Evolutionary conservation across 2,888 invertebrate genomes (phyloP), one percentile per base, ranked within the genome.

Genomic region (Alloplasta piceator): DNA sequence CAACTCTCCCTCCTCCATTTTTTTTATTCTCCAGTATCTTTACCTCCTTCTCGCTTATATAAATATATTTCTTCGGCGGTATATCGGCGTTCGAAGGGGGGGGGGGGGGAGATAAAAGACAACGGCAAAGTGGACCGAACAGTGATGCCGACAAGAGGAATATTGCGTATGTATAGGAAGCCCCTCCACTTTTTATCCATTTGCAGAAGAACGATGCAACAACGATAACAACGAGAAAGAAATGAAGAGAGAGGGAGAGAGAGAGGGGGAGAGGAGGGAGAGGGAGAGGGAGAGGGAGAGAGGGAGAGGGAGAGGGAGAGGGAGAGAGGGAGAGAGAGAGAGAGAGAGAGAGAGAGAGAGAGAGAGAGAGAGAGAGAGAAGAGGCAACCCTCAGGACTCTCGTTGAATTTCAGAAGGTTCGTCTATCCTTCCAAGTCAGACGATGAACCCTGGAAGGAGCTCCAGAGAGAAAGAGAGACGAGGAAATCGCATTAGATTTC

Each of bases 91-190:
- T 26, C 26, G 26, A 26, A 26, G 43, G 6, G n/a, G 26, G 14
- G 52, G 52, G 43, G 72, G 79, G 70, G 74, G 78, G 80, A 79
- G 79, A 75, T 78, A 83, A 83, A 78, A 74, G 75, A 80, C 26
- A 26, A 26, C 26, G 26, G 26, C 26, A 26, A 26, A 26, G 26
- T 26, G 26, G 26, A 26, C 26, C 26, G 26, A 77, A 76, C 60
- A 70, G 73, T 43, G 61, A 63, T 26, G 71, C 80, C 66, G 67
- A 66, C 76, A 55, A 67, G 76, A 73, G 63, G 76, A 10, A 75
- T 72, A 80, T 72, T 50, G 71, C 72, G 67, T 72, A 61, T 63
- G 16, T 61, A 50, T 14, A n/a, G 26, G n/a, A 1, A 12, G 12
- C 14, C 52, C 7, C 43, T 26, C 16, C 52, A 12, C 52, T 55